Conservation (phyloP, 2,888 invertebrate genomes). For the Pammene aurita region DNA sequence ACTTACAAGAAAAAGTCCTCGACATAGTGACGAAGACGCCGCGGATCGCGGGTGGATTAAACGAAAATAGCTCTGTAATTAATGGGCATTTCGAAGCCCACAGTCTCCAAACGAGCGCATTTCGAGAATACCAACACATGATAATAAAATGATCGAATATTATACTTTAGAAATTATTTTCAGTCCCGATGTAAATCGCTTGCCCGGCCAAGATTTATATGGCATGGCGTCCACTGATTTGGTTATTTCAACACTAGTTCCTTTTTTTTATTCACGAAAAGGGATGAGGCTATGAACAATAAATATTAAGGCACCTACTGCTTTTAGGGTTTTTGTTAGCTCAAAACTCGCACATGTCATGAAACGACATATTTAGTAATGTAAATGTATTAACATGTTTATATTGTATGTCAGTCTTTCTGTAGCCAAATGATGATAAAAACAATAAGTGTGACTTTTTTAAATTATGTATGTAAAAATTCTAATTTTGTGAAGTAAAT, state of each 20-base stretch:
- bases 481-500: no score
- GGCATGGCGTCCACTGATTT: slow-evolving; percentile 19
- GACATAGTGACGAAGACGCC: slow-evolving; percentile 67
- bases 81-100: slow-evolving; percentile 71
- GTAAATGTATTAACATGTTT: no score
- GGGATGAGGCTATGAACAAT: no score
- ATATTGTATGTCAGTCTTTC: no score
- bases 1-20: slow-evolving; percentile 44
- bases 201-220: slow-evolving; percentile 28
- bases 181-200: slow-evolving; percentile 34
- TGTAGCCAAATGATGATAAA: no score
- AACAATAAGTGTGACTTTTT: no score
- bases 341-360: no score
- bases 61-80: slow-evolving; percentile 77
- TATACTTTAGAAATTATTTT: slow-evolving; percentile 47
- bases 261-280: not conserved
- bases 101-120: slow-evolving; percentile 68
- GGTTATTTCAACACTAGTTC: slow-evolving; percentile 16
- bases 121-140: slow-evolving; percentile 62
- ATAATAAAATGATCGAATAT: slow-evolving; percentile 50
- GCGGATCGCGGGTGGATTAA: slow-evolving; percentile 73
- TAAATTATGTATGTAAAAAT: no score
- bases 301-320: no score
- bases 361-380: no score
- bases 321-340: no score